These are phyloP conservation scores for Drosophila asahinai DNA, from an alignment of 1,140 invertebrate species.

Conservation along the genomic window DNA sequence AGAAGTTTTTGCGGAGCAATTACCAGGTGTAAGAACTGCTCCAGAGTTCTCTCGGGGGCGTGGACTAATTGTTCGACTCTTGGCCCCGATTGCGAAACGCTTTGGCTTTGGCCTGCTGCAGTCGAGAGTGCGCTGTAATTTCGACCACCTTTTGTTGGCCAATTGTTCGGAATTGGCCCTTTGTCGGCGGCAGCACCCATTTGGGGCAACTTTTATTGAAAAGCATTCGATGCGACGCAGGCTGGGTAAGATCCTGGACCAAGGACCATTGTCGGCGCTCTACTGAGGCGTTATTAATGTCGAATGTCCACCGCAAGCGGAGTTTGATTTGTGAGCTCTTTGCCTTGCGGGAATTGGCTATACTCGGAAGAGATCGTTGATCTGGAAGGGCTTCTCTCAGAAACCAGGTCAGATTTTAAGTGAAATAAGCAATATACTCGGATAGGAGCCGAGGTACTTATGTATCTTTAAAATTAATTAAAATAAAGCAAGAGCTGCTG, in stretches of 20 bases:
- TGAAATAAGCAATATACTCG: not conserved
- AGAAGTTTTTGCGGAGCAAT: constrained; percentile 77
- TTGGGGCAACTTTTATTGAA: constrained; percentile 72
- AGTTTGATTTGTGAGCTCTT: constrained; percentile 44
- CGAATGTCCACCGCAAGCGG: constrained; percentile 38
- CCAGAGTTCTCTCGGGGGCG: constrained; percentile 56
- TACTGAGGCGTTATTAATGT: constrained; percentile 76
- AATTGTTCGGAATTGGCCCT: constrained; percentile 62
- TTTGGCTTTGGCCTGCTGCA: constrained; percentile 41
- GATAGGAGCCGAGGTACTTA: too few relatives aligned
- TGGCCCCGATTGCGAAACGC: constrained; percentile 59
- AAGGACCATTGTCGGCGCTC: constrained; percentile 53
- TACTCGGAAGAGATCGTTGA: constrained; percentile 24
- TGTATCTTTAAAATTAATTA: not conserved
- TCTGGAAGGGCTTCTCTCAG: not conserved
- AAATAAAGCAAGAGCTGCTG: too few relatives aligned
- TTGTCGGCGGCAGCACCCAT: constrained; percentile 65
- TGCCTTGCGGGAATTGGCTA: not conserved
- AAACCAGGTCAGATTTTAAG: constrained; percentile 3
- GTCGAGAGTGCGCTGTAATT: constrained; percentile 64
- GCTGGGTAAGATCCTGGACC: constrained; percentile 5
- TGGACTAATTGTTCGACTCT: constrained; percentile 74
- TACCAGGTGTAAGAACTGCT: constrained; percentile 74
- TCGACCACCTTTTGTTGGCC: constrained; percentile 66
- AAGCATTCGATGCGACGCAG: constrained; percentile 39